Base-by-base conservation (phyloP, 2,888 invertebrate species). In the Hedya salicella region DNA sequence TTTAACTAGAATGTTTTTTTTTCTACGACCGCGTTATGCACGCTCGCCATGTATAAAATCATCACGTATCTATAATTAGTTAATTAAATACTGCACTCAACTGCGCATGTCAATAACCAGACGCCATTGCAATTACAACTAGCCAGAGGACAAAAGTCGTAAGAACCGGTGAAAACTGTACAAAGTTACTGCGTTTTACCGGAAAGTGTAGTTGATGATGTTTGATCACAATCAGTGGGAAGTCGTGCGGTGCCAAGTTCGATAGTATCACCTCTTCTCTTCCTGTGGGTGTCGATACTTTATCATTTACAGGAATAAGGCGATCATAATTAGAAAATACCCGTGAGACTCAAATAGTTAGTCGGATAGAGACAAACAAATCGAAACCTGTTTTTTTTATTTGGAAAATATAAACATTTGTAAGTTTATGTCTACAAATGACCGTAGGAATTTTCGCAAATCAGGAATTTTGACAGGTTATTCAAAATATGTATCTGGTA, bases 1-100 rank as follows among this genome's bases (percentile, higher is more conserved):
- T n/a, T n/a, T n/a, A n/a, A n/a, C n/a, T n/a, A n/a, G n/a, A n/a
- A n/a, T n/a, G n/a, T n/a, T 4, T 9, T 42, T 16, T 17, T 42
- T 42, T 42, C 8, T 42, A 16, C 6, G 16, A 14, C 0, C 14
- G n/a, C n/a, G n/a, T n/a, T n/a, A n/a, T 8, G 6, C 16, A 16
- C 8, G 14, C 42, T 16, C 42, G 16, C 8, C 16, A 16, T 5
- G 16, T 3, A 16, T 42, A 8, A 42, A 42, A 42, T 17, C 16
- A 42, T 16, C 42, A 16, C 9, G 42, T 42, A 42, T 17, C 16
- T 3, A 42, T 16, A 6, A 17, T 25, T 25, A 42, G 14, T 8
- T 42, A 42, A 42, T 42, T 16, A 42, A 17, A 25, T 42, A 14
- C 42, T 16, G 42, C 42, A 17, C 42, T 42, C 25, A 42, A 42